Percentiles rank a stretch among this genome's conserved stretches.
Evolutionary conservation across 2,113 vertebrate species (phyloP).

Genomic region (Ctenodactylus gundi): DNA sequence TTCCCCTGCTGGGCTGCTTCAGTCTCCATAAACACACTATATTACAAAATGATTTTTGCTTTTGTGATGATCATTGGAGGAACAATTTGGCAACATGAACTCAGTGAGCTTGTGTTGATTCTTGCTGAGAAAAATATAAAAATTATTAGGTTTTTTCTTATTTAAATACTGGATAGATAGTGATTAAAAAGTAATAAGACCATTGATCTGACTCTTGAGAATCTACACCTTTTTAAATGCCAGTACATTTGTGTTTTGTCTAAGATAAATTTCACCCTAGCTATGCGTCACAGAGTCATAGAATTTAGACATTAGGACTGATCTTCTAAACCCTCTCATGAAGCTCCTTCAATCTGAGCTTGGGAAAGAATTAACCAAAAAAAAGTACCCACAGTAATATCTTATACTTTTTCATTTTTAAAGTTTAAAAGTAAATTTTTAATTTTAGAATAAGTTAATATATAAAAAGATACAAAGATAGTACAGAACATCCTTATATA

Average conservation of each 20-base stretch:
- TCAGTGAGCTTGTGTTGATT: no score
- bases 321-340: neutral
- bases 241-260: neutral
- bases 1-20: constrained; percentile 34
- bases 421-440: neutral
- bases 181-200: neutral
- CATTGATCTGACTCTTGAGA: neutral
- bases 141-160: neutral
- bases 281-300: neutral
- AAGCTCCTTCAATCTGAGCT: neutral
- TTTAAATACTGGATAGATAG: neutral
- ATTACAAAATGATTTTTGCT: constrained; percentile 11
- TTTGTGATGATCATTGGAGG: neutral
- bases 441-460: neutral
- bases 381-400: neutral
- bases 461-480: neutral
- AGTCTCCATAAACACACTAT: constrained; percentile 47
- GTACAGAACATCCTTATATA: neutral
- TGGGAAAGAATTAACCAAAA: constrained; percentile 20
- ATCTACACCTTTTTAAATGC: neutral
- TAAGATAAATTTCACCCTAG: constrained; percentile 30
- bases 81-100: constrained; percentile 23
- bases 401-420: neutral
- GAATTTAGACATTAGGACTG: neutral
- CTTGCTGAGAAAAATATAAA: constrained; percentile 15